phyloP scores from a whole-genome alignment of 2,888 invertebrate species.

The Athrips mouffetella region DNA sequence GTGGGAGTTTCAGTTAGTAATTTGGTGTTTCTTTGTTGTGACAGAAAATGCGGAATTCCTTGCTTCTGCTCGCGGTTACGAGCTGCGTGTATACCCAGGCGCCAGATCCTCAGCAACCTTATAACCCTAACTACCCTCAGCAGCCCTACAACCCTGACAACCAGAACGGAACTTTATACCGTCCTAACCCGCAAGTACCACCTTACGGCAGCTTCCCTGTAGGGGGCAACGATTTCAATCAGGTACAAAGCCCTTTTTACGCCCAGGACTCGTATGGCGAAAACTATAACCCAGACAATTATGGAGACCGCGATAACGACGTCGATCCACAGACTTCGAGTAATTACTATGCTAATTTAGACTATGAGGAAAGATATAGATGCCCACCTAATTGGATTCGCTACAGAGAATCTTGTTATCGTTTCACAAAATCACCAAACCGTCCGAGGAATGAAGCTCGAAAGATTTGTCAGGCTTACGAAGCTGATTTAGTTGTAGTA shows the following conservation, averaged over 20 bases:
- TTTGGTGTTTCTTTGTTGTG: conserved; percentile 29
- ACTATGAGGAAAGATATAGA: conserved; percentile 63
- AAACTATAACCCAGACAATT: conserved; percentile 22
- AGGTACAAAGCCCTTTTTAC: conserved; percentile 64
- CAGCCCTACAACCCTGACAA: conserved; percentile 43
- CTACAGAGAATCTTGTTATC: conserved; percentile 89
- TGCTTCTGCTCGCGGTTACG: conserved; percentile 48
- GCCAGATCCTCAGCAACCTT: conserved; percentile 46
- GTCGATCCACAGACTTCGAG: conserved; percentile 61
- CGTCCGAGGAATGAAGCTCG: conserved; percentile 89
- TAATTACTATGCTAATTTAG: conserved; percentile 62
- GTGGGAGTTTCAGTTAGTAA: conserved; percentile 11
- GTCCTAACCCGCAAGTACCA: conserved; percentile 56
- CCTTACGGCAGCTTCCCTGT: conserved; percentile 68
- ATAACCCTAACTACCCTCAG: conserved; percentile 55
- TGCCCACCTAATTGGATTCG: conserved; percentile 95
- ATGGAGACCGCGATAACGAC: conserved; percentile 37
- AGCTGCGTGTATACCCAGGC: conserved; percentile 53
- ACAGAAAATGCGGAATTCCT: conserved; percentile 54
- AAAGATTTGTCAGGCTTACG: conserved; percentile 89
- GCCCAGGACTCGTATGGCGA: conserved; percentile 48
- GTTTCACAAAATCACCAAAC: conserved; percentile 92
- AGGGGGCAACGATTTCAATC: conserved; percentile 54
- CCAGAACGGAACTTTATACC: conserved; percentile 52
- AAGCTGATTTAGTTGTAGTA: conserved; percentile 88